Base-by-base conservation (phyloP, 2,113 vertebrate genomes). In the Sminthopsis crassicaudata region DNA sequence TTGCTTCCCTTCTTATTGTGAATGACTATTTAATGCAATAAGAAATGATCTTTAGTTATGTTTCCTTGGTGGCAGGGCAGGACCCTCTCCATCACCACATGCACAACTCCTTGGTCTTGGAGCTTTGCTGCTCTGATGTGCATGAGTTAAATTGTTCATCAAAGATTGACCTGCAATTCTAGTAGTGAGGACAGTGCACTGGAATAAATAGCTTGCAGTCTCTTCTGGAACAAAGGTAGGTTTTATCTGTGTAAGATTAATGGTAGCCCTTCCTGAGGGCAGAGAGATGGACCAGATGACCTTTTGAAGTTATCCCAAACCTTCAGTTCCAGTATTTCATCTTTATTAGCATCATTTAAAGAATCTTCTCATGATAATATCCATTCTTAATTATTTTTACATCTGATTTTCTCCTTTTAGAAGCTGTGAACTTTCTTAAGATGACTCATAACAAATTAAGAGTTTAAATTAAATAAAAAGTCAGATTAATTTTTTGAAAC, bases 321-420 rank as follows among this genome's bases (percentile, higher is more conserved):
- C 55, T 67, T 11, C 46, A 46, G 23, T 67, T 67, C 57, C 67
- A 60, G 22, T 53, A 92, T 67, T 92, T 95, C 48, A 67, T 53
- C 53, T 53, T 92, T 95, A 46, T 52, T 92, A 57, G 42, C 52
- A 60, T 94, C 84, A 92, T 67, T 48, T 84, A 67, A 67, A 95
- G 54, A 95, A 26, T 54, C 25, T 53, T 94, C 90, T 14, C 36
- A 60, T 67, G 26, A 46, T 84, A 42, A 84, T 84, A 84, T 42
- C n/a, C 67, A 42, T 92, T 60, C 46, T 89, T 42, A 19, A 90
- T 53, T 53, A 90, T 42, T 51, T 67, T 92, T 25, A 3, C 5
- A 46, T 46, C 67, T 46, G 51, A 52, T 90, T 92, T 92, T 92
- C 60, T 90, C 60, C 50, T 14, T 60, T 91, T 48, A 95, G 22